phyloP scores from a whole-genome alignment of 2,888 invertebrate genomes.

The Rhingia campestris region DNA sequence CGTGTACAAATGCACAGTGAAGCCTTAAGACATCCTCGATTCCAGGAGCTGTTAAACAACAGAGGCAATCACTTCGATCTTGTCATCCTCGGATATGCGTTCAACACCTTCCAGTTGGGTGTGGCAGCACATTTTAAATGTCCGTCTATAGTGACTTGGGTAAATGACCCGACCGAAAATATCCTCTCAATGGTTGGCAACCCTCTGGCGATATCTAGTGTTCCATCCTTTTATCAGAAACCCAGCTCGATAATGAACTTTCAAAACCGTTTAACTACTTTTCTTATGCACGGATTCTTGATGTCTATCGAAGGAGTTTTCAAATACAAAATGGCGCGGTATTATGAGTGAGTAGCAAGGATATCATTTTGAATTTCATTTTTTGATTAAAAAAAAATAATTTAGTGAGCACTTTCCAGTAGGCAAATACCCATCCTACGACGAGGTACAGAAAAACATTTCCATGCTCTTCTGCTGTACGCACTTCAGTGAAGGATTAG shows the following conservation, averaged over 20 bases:
- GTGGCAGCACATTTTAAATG: constrained; percentile 76
- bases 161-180: constrained; percentile 20
- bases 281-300: constrained; percentile 27
- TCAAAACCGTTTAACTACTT: constrained; percentile 75
- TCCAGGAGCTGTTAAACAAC: constrained; percentile 66
- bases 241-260: constrained; percentile 75
- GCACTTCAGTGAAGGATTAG: constrained; percentile 79
- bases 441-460: constrained; percentile 76
- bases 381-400: neutral
- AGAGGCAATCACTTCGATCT: constrained; percentile 72
- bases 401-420: constrained; percentile 75
- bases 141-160: constrained; percentile 70
- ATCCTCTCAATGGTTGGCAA: constrained; percentile 37
- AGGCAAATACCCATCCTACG: constrained; percentile 76
- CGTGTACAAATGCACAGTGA: constrained; percentile 48
- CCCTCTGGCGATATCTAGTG: constrained; percentile 48
- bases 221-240: neutral
- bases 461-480: constrained; percentile 78
- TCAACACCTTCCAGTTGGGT: constrained; percentile 74
- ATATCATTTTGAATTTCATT: neutral
- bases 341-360: constrained; percentile 49
- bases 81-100: constrained; percentile 72
- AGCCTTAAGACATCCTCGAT: constrained; percentile 44
- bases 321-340: constrained; percentile 50
- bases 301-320: constrained; percentile 20